These are phyloP conservation scores for Drosophila repleta DNA, from an alignment of 1,140 invertebrate genomes.

Conservation along the genomic window DNA sequence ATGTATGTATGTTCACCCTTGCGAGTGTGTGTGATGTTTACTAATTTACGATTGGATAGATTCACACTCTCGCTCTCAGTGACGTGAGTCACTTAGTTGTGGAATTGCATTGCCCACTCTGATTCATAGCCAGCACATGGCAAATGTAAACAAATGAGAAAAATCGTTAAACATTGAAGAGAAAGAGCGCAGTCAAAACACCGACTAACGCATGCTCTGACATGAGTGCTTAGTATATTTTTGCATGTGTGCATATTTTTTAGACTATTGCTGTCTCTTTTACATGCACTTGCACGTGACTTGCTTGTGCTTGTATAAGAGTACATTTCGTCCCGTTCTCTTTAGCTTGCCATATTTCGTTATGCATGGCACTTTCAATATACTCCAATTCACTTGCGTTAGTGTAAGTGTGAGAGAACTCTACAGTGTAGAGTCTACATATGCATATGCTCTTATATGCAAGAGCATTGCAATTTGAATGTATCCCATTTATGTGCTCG, in stretches of 20 bases:
- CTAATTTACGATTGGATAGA: background rate
- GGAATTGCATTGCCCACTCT: conserved; percentile 29
- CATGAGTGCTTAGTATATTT: no score
- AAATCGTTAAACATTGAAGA: background rate
- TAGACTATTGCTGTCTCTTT: no score
- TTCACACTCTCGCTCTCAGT: conserved; percentile 5
- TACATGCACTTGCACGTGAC: no score
- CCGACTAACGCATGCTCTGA: conserved; percentile 5
- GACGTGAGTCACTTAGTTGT: conserved; percentile 35
- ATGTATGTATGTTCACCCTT: background rate
- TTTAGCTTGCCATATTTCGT: no score
- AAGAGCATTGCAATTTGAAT: background rate
- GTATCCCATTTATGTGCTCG: background rate
- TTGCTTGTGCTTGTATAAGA: no score
- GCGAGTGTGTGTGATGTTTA: background rate
- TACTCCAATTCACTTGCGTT: no score
- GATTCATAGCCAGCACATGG: conserved; percentile 19
- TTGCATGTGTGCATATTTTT: no score
- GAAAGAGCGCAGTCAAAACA: background rate
- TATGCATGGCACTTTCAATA: no score
- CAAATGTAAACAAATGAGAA: conserved; percentile 8
- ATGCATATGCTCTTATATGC: no score
- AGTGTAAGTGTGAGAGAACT: no score
- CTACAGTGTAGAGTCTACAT: no score
- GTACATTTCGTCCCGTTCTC: no score